A percentile compares a stretch with the other conserved stretches of the same genome.
Evolutionary conservation across 1,140 invertebrate species (phyloP).

Genomic region (Leucophenga varia): DNA sequence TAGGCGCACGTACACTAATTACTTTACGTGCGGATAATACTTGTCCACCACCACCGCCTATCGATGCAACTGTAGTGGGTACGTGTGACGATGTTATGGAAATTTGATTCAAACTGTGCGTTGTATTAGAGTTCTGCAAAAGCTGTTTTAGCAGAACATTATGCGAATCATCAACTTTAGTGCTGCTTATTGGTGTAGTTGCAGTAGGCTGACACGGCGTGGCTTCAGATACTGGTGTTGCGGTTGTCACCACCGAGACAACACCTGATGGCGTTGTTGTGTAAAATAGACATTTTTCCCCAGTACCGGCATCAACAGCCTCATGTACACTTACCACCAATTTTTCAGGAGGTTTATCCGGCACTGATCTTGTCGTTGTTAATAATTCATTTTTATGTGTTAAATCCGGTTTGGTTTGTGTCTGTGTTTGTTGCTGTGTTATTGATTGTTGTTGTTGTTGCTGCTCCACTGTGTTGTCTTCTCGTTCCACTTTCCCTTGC

Average conservation of each 20-base stretch:
- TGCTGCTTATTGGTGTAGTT: constrained; percentile 5
- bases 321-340: too few relatives aligned
- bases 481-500: too few relatives aligned
- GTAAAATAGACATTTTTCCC: too few relatives aligned
- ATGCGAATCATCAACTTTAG: constrained; percentile 75
- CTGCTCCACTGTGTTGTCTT: too few relatives aligned
- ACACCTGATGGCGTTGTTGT: not conserved
- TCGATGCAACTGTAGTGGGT: not conserved
- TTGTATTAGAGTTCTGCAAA: constrained; percentile 79
- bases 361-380: too few relatives aligned
- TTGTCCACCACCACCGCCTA: not conserved
- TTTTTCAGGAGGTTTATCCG: too few relatives aligned
- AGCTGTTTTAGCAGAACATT: constrained; percentile 89
- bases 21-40: constrained; percentile 57
- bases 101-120: constrained; percentile 57
- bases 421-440: constrained; percentile 4
- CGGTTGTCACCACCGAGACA: constrained; percentile 1
- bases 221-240: constrained; percentile 1
- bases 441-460: not conserved
- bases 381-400: too few relatives aligned
- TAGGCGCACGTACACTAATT: constrained; percentile 61
- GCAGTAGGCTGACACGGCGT: not conserved
- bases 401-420: constrained; percentile 11
- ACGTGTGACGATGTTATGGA: constrained; percentile 28
- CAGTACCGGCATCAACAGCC: too few relatives aligned